A percentile compares a stretch with the other conserved stretches of the same genome.
Evolutionary conservation across 2,888 invertebrate genomes (phyloP).

Genomic region (Tolmerus cingulatus): DNA sequence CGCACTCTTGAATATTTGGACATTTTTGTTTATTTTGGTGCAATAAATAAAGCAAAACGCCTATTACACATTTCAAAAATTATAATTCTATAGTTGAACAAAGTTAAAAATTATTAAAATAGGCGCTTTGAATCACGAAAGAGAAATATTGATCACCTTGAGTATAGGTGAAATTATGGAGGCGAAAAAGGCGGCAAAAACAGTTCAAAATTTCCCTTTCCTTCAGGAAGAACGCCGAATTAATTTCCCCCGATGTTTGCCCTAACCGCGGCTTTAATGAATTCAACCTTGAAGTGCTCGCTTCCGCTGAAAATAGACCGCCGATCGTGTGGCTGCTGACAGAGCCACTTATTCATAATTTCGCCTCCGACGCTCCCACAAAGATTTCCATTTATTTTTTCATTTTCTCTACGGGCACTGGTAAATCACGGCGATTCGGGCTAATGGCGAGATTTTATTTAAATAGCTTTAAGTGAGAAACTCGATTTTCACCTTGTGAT

Average conservation of each 20-base stretch:
- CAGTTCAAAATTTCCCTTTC: background rate
- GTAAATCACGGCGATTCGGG: background rate
- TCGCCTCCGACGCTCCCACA: background rate
- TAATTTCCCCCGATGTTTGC: background rate
- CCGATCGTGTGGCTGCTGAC: conserved; percentile 1
- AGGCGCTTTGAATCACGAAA: no score
- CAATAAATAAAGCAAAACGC: no score
- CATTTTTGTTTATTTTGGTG: no score
- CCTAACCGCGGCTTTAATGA: background rate
- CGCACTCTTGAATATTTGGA: no score
- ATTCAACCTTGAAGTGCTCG: background rate
- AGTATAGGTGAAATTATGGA: background rate
- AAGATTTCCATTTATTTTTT: background rate
- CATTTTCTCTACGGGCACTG: background rate
- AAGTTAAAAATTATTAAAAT: no score
- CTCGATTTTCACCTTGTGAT: background rate
- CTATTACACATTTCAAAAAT: no score
- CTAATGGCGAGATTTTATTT: background rate
- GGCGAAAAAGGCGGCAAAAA: background rate
- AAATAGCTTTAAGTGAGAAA: background rate
- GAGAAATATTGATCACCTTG: background rate
- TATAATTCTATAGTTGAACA: no score
- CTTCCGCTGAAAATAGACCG: conserved; percentile 2
- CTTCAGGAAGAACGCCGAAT: background rate
- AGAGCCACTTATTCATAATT: background rate